These are phyloP conservation scores for Danio rerio DNA, from an alignment of 2,113 vertebrate species.

Conservation along the genomic window GRCz12tu NC_133193.1:19610001-19610500, in stretches of 20 bases:
- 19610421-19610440: constrained; percentile 25
- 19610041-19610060: background rate
- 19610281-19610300: constrained; percentile 57
- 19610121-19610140: constrained; percentile 18
- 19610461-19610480: constrained; percentile 57
- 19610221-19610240: constrained; percentile 40
- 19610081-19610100: constrained; percentile 36
- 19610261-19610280: constrained; percentile 47
- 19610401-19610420: background rate
- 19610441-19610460: constrained; percentile 48
- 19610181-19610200: constrained; percentile 48
- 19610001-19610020: background rate
- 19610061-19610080: constrained; percentile 23
- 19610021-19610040: background rate
- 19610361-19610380: constrained; percentile 42
- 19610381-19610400: constrained; percentile 33
- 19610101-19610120: constrained; percentile 32
- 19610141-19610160: constrained; percentile 25
- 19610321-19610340: constrained; percentile 42
- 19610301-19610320: constrained; percentile 41
- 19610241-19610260: constrained; percentile 54
- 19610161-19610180: constrained; percentile 41
- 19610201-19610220: constrained; percentile 60
- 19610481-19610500: constrained; percentile 62
- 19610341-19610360: constrained; percentile 36